phyloP scores from a whole-genome alignment of 2,888 invertebrate species.

The Tipula unca region DNA sequence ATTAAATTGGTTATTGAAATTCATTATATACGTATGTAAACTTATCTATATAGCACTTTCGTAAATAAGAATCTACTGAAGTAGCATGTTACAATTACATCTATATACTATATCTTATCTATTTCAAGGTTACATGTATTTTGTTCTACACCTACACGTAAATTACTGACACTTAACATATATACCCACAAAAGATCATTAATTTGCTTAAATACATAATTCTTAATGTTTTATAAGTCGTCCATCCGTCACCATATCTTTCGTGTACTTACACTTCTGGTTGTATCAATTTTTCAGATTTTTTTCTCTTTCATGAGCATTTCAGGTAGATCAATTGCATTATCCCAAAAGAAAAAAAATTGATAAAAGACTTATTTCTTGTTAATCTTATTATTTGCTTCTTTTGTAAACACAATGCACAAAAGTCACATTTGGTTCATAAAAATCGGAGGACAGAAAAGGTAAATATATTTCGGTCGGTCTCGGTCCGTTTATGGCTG shows the following conservation, averaged over 20 bases:
- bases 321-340: background rate
- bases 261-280: background rate
- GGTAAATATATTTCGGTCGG: background rate
- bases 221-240: background rate
- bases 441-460: background rate
- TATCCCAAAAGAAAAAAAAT: background rate
- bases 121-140: background rate
- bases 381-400: slow-evolving; percentile 4
- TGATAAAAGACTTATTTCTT: background rate
- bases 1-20: background rate
- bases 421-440: slow-evolving; percentile 2
- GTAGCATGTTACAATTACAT: background rate
- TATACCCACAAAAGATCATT: background rate
- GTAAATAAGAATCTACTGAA: background rate
- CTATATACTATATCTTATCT: background rate
- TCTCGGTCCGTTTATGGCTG: background rate
- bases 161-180: background rate
- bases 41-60: background rate
- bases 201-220: background rate
- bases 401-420: background rate
- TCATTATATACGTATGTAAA: background rate
- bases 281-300: background rate
- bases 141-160: background rate
- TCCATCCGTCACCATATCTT: background rate
- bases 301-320: background rate